Evolutionary conservation across 2,888 invertebrate species (phyloP), one percentile per base, ranked within the genome.

Genomic region (Drosophila mayaguana): DNA sequence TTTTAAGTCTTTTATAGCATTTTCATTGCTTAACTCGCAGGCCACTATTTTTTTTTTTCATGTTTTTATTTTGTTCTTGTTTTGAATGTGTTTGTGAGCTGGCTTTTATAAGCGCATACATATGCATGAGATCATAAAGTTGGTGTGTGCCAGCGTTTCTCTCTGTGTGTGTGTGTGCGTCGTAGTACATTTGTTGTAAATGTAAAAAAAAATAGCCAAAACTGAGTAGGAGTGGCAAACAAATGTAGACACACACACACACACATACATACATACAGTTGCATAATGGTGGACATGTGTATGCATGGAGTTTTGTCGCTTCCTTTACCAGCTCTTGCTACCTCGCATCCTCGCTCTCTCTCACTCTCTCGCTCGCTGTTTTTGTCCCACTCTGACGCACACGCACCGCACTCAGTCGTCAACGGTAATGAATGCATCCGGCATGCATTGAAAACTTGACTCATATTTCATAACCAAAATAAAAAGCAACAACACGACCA

Each of bases 381-480:
- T 25, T n/a, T 18, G 36, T 22, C 59, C 14, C 63, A 12, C 36
- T 8, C 61, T 14, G 46, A 7, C 54, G 12, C 60, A 16, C 43
- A 45, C 60, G 25, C 65, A 55, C 22, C 18, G 51, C 66, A 63
- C 42, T 61, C 63, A 59, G 81, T 88, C 90, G 90, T 86, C 86
- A 90, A 74, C 87, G 75, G 87, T 87, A 86, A 90, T 88, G 90
- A 88, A 87, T 90, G 90, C 89, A 90, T 88, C 87, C 87, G 87
- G 89, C 81, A 89, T 90, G 87, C 87, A 88, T 87, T 87, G 87
- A 87, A 88, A 87, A 87, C 87, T 86, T 86, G 87, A 81, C 87
- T 87, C 90, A 89, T 90, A 89, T 89, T 86, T 90, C 90, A 88
- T 81, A 84, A 63, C 81, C 78, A 71, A 85, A 88, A 68, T 72